Conservation (phyloP, 1,140 invertebrate species). For the Drosophila bipectinata region DNA sequence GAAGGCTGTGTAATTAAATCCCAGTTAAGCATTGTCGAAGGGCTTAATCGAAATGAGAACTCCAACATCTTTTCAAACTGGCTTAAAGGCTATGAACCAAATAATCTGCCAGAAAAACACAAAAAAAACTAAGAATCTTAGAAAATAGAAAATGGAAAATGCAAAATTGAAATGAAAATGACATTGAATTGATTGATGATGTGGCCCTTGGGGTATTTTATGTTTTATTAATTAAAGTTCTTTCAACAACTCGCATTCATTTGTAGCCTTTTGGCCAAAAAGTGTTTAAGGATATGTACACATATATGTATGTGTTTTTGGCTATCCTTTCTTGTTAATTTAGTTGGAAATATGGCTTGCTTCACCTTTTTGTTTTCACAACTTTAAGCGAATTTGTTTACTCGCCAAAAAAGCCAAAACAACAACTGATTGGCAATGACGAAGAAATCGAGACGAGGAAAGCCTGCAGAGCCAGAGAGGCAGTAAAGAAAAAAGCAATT, state of each 20-base stretch:
- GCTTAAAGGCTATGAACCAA: conserved; percentile 4
- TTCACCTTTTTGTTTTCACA: conserved; percentile 58
- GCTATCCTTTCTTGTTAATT: conserved; percentile 28
- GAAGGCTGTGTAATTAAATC: conserved; percentile 35
- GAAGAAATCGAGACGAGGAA: not conserved
- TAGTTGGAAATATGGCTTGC: conserved; percentile 10
- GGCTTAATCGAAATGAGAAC: conserved; percentile 23
- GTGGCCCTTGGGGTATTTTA: conserved; percentile 4
- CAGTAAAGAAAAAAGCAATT: conserved; percentile 50
- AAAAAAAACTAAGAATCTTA: not conserved
- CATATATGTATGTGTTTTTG: too few relatives aligned
- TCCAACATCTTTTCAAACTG: conserved; percentile 5
- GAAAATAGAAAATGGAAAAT: conserved; percentile 1
- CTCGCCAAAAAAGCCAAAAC: conserved; percentile 38
- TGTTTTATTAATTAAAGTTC: too few relatives aligned
- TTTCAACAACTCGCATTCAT: too few relatives aligned
- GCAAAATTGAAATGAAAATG: conserved; percentile 5
- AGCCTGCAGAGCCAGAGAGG: conserved; percentile 4
- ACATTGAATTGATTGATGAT: conserved; percentile 71
- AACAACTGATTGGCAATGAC: conserved; percentile 34
- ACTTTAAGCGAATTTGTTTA: conserved; percentile 75
- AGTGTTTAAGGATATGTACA: too few relatives aligned
- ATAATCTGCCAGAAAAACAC: not conserved
- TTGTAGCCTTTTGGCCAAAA: too few relatives aligned
- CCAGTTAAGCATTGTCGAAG: conserved; percentile 26